Evolutionary conservation across 2,113 vertebrate genomes (phyloP).

Genomic region (Silurus meridionalis): DNA sequence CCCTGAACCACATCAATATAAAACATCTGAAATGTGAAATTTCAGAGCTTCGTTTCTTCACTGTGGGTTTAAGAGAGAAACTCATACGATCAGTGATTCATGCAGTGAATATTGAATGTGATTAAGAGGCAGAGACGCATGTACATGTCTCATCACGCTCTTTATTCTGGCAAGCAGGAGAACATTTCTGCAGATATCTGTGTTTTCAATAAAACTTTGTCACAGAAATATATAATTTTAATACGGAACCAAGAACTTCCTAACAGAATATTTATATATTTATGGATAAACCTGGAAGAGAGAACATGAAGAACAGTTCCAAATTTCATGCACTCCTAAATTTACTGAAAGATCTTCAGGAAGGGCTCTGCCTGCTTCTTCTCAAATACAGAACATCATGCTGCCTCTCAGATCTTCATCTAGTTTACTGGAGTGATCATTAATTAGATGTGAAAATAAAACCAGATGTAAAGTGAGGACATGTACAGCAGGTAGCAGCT

Average conservation of each 20-base stretch:
- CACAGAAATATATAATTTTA: neutral
- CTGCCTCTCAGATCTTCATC: neutral
- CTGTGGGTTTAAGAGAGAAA: no score
- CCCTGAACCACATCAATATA: no score
- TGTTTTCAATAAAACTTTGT: neutral
- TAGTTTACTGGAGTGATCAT: neutral
- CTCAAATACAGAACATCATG: neutral
- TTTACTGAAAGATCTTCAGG: neutral
- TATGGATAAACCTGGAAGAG: neutral
- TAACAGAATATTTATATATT: neutral
- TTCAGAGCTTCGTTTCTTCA: no score
- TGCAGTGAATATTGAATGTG: neutral
- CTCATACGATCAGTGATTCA: neutral
- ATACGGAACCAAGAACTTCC: neutral
- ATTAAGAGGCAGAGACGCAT: neutral
- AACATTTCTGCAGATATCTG: neutral
- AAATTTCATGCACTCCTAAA: neutral
- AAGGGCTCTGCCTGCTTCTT: neutral
- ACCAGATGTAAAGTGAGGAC: neutral
- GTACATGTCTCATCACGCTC: neutral
- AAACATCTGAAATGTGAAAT: no score
- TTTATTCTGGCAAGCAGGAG: constrained; percentile 5
- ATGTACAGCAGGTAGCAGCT: neutral
- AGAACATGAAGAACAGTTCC: neutral
- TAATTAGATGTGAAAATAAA: neutral